Conservation (phyloP, 1,140 invertebrate genomes). For the Bombus haemorrhoidalis region DNA sequence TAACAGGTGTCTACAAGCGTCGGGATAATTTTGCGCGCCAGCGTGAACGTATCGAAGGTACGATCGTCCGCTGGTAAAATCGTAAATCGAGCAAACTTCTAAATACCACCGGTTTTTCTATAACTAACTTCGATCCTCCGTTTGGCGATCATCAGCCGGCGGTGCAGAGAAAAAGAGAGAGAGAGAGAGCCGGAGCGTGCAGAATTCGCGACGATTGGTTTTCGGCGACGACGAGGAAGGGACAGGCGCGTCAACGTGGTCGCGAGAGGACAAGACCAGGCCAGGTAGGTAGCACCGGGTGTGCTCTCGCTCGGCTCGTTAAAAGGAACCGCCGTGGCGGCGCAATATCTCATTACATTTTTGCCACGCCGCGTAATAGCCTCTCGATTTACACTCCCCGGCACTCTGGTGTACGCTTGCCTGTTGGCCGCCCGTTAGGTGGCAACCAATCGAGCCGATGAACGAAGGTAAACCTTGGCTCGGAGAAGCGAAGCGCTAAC, state of each 20-base stretch:
- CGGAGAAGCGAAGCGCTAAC: constrained; percentile 56
- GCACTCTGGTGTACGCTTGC: constrained; percentile 3
- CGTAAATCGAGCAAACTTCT: background rate
- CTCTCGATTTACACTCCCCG: constrained; percentile 71
- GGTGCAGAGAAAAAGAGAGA: no score
- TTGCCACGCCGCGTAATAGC: constrained; percentile 70
- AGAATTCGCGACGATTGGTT: constrained; percentile 54
- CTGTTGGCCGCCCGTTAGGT: constrained; percentile 63
- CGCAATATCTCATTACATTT: constrained; percentile 74
- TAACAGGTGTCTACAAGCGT: no score
- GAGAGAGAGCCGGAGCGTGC: no score
- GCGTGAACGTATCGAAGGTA: no score
- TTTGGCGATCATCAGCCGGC: background rate
- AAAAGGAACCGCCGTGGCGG: constrained; percentile 64
- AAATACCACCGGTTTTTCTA: background rate
- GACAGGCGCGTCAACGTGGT: background rate
- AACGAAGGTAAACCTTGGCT: constrained; percentile 59
- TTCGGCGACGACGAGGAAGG: constrained; percentile 36
- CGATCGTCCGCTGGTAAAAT: no score
- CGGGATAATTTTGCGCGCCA: no score
- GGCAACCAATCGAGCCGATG: constrained; percentile 73
- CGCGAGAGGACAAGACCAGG: constrained; percentile 21
- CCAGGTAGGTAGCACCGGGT: background rate
- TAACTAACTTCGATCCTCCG: background rate
- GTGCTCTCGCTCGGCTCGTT: constrained; percentile 52